Conservation (phyloP, 2,113 vertebrate genomes). For the Pollachius pollachius region DNA sequence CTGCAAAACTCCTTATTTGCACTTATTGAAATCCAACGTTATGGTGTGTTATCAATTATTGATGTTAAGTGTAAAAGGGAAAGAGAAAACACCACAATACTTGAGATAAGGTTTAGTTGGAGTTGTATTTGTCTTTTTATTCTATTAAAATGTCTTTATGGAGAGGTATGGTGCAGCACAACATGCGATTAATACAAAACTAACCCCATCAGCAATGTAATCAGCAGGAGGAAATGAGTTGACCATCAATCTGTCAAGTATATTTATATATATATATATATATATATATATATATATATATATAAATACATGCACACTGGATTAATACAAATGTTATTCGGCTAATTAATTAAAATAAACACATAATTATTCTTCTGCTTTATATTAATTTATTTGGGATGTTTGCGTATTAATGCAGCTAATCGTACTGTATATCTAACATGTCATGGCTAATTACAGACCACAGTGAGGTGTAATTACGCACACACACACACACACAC, state of each 20-base stretch:
- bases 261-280: slow-evolving; percentile 16
- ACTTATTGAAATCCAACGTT: too few relatives aligned
- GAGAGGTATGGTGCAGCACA: slow-evolving; percentile 47
- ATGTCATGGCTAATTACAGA: slow-evolving; percentile 69
- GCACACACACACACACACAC: slow-evolving; percentile 1
- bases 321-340: slow-evolving; percentile 22
- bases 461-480: slow-evolving; percentile 36
- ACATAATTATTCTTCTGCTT: slow-evolving; percentile 53
- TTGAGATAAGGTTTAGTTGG: not conserved
- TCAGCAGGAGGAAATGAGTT: slow-evolving; percentile 60
- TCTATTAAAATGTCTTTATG: slow-evolving; percentile 5
- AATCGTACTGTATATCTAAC: slow-evolving; percentile 65
- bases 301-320: slow-evolving; percentile 27
- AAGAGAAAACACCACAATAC: not conserved
- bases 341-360: slow-evolving; percentile 47
- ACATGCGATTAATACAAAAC: slow-evolving; percentile 41
- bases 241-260: slow-evolving; percentile 54
- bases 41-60: too few relatives aligned
- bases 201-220: slow-evolving; percentile 60
- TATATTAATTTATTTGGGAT: slow-evolving; percentile 68
- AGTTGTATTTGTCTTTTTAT: slow-evolving; percentile 7
- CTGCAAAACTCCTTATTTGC: too few relatives aligned
- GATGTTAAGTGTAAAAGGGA: not conserved
- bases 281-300: slow-evolving; percentile 35
- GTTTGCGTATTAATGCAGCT: slow-evolving; percentile 72